Evolutionary conservation across 2,888 invertebrate species (phyloP).

Genomic region (Pollenia griseotomentosa): DNA sequence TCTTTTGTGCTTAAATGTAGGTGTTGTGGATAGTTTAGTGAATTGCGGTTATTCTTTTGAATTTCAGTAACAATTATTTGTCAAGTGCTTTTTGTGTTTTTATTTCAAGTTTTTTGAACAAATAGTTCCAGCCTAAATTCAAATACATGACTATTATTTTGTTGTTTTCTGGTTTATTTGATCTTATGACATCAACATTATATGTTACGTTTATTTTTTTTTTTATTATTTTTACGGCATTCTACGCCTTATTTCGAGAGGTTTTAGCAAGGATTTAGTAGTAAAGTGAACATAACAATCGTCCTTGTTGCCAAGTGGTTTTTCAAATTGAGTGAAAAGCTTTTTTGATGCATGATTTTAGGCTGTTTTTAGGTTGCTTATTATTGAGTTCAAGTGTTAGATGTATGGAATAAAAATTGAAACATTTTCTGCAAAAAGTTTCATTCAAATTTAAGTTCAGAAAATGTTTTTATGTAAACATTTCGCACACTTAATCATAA

Average conservation of each 20-base stretch:
- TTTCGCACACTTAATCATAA: no score
- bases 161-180: slow-evolving; percentile 17
- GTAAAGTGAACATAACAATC: slow-evolving; percentile 37
- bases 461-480: no score
- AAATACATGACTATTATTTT: slow-evolving; percentile 17
- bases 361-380: background rate
- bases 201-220: background rate
- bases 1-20: slow-evolving; percentile 19
- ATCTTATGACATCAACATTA: background rate
- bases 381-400: no score
- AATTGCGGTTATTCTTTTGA: slow-evolving; percentile 45
- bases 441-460: no score
- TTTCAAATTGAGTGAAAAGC: slow-evolving; percentile 22
- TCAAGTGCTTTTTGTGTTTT: slow-evolving; percentile 46
- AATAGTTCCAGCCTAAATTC: slow-evolving; percentile 52
- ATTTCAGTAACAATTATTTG: slow-evolving; percentile 28
- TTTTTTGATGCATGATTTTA: slow-evolving; percentile 13
- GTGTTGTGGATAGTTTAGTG: slow-evolving; percentile 27
- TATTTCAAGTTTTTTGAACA: slow-evolving; percentile 17
- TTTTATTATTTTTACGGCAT: slow-evolving; percentile 6
- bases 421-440: no score
- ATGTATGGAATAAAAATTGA: no score
- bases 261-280: slow-evolving; percentile 44
- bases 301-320: slow-evolving; percentile 51
- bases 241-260: slow-evolving; percentile 7